A percentile compares a stretch with the other conserved stretches of the same genome.
Conservation (phyloP, 1,140 invertebrate genomes). For the Muscidifurax raptorellus region DNA sequence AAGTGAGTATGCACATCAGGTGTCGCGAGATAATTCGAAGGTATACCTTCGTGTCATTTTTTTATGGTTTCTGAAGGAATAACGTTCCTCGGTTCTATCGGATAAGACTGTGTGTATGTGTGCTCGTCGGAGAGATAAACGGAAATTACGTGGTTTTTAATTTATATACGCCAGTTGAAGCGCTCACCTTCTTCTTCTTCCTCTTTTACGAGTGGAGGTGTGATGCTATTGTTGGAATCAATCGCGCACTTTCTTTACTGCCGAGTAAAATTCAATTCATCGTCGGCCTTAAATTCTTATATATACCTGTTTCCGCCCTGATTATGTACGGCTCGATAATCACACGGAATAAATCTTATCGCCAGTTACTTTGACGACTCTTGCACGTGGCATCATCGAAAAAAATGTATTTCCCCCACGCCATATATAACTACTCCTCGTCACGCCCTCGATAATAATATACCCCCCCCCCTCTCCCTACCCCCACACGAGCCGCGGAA, state of each 20-base stretch:
- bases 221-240: neutral
- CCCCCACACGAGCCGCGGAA: neutral
- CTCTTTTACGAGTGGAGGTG: neutral
- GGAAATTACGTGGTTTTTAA: neutral
- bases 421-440: neutral
- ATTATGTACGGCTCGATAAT: neutral
- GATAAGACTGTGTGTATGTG: too few relatives aligned
- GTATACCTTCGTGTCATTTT: neutral
- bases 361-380: neutral
- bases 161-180: neutral
- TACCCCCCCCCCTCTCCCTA: too few relatives aligned
- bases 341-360: neutral
- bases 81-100: neutral
- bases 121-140: too few relatives aligned
- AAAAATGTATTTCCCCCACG: too few relatives aligned
- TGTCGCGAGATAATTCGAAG: neutral
- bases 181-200: neutral
- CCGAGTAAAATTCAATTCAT: neutral
- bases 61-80: neutral
- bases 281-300: neutral
- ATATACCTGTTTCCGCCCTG: too few relatives aligned
- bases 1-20: neutral
- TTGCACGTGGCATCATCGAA: neutral
- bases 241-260: neutral
- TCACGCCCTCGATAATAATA: slow-evolving; percentile 15